These are phyloP conservation scores for Seriola aureovittata DNA, from an alignment of 2,113 vertebrate species.

Conservation along the genomic window DNA sequence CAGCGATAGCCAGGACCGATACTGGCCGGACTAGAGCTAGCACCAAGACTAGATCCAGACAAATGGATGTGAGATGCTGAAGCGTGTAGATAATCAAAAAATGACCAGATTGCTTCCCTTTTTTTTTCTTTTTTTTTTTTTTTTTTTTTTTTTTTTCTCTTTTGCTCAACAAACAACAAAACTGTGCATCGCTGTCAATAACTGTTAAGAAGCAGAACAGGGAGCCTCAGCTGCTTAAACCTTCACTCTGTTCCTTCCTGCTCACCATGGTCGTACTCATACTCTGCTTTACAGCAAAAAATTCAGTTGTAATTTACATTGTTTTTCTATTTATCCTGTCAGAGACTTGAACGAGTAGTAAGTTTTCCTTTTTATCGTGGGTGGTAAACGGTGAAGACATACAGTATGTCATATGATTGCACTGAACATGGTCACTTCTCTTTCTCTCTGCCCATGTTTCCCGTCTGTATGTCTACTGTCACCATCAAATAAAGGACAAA, in stretches of 20 bases:
- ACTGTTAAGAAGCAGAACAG: not conserved
- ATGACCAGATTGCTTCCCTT: not conserved
- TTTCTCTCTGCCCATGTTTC: too few relatives aligned
- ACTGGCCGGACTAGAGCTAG: not conserved
- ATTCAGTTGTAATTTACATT: not conserved
- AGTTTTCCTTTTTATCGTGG: not conserved
- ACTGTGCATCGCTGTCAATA: not conserved
- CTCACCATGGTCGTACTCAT: not conserved
- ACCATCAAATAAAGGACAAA: not conserved
- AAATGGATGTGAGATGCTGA: not conserved
- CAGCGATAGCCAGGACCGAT: slow-evolving; percentile 32
- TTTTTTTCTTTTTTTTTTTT: too few relatives aligned
- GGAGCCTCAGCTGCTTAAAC: not conserved
- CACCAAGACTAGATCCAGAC: not conserved
- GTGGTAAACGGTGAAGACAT: not conserved
- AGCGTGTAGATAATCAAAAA: too few relatives aligned
- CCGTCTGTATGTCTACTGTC: not conserved
- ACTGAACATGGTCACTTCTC: not conserved
- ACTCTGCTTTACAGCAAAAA: not conserved
- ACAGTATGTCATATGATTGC: not conserved
- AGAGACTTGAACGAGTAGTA: not conserved
- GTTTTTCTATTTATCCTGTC: not conserved
- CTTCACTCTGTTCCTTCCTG: not conserved
- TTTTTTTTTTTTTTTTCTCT: not conserved
- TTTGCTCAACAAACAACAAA: not conserved